Evolutionary conservation across 2,797 vertebrate genomes (phyloP), one percentile per base, ranked within the genome.

Genomic region (Hydrophis major): DNA sequence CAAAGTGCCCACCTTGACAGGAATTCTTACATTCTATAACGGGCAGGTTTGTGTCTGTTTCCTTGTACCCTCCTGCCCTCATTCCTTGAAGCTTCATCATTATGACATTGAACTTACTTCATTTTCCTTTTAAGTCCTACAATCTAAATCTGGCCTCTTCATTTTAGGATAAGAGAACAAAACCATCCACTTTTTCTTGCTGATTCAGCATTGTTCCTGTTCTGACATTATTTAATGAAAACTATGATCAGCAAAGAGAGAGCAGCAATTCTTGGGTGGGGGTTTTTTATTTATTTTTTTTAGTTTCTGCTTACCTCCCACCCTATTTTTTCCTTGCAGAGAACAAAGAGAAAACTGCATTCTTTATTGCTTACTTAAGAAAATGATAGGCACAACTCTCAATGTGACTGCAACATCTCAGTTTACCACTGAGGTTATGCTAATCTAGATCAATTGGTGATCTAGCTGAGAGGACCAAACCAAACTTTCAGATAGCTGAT

Each of bases 311-410:
- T 37, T n/a, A 4, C 16, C 3, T 27, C 47, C 28, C 22, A 28
- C 11, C 37, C 42, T 7, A 55, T 3, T 11, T 42, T 93, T 86
- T 25, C 25, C 89, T 90, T 14, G n/a, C 53, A 91, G 4, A 22
- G 0, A 7, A 69, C 6, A 87, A 37, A 32, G 14, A 28, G 1
- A 89, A 66, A 50, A 42, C 74, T 32, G 0, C 74, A 69, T 16
- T 56, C 92, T 28, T 74, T 59, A 83, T 88, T 69, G n/a, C 87
- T 91, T 87, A 59, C 10, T 94, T 92, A 27, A 88, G 2, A 92
- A 93, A 91, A 56, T 88, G n/a, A 86, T 66, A 0, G 74, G 53
- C 56, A 47, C 4, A 59, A 78, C 50, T 16, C 11, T 78, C 27
- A 56, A 7, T 3, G 0, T 0, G 18, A 2, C 6, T 32, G 74